A percentile compares a stretch with the other conserved stretches of the same genome.
These are phyloP conservation scores for Drosophila ironensis DNA, from an alignment of 1,140 invertebrate species.

Conservation along the genomic window DNA sequence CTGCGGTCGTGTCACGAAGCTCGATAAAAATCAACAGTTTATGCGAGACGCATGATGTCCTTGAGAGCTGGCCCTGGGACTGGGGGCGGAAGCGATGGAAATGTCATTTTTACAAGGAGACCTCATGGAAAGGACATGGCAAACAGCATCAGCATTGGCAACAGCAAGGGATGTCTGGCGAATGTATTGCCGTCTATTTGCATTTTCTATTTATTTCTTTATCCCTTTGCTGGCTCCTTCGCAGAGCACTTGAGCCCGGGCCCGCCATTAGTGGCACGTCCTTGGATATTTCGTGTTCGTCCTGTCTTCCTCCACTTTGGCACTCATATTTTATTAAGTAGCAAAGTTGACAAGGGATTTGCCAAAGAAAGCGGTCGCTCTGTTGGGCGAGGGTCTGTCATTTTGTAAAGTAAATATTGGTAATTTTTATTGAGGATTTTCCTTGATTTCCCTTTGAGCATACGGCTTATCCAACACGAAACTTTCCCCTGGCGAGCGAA, in stretches of 20 bases:
- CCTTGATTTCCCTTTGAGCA: slow-evolving; percentile 57
- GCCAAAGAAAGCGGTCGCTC: not conserved
- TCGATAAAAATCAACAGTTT: slow-evolving; percentile 79
- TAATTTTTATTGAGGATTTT: slow-evolving; percentile 81
- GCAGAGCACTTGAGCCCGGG: slow-evolving; percentile 60
- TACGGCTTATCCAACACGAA: slow-evolving; percentile 53
- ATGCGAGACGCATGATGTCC: slow-evolving; percentile 70
- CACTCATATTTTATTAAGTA: slow-evolving; percentile 81
- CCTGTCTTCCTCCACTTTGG: slow-evolving; percentile 61
- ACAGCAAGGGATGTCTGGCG: slow-evolving; percentile 40
- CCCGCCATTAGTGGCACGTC: slow-evolving; percentile 75
- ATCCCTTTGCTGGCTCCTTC: slow-evolving; percentile 51
- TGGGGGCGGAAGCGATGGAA: slow-evolving; percentile 14
- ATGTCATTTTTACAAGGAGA: slow-evolving; percentile 38
- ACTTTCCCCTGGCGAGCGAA: slow-evolving; percentile 45
- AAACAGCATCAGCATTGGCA: slow-evolving; percentile 38
- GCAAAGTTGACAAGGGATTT: slow-evolving; percentile 80
- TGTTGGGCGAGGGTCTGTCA: slow-evolving; percentile 52
- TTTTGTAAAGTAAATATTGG: slow-evolving; percentile 82
- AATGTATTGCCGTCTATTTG: slow-evolving; percentile 80
- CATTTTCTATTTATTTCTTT: slow-evolving; percentile 81
- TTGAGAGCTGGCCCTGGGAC: slow-evolving; percentile 43
- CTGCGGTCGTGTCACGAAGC: slow-evolving; percentile 52
- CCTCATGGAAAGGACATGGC: slow-evolving; percentile 37
- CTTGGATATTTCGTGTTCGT: slow-evolving; percentile 60